A percentile compares a stretch with the other conserved stretches of the same genome.
Conservation (phyloP, 2,888 invertebrate genomes). For the Prenolepis imparis region DNA sequence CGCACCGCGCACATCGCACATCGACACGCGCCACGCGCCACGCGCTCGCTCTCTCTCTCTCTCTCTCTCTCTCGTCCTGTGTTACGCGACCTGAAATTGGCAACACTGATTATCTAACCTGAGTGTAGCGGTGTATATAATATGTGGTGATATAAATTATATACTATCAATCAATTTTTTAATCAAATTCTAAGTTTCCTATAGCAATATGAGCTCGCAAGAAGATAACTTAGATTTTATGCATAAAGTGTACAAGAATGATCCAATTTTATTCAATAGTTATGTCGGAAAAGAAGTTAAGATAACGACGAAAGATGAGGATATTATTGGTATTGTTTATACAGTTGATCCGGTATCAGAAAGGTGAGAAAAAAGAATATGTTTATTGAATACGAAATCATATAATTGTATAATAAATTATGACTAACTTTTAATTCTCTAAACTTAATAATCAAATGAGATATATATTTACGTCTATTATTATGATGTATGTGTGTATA, state of each 20-base stretch:
- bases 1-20: too few species aligned
- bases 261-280: slow-evolving; percentile 81
- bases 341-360: slow-evolving; percentile 85
- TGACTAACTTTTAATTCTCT: neutral
- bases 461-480: neutral
- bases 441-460: neutral
- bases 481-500: neutral
- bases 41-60: too few species aligned
- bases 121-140: too few species aligned
- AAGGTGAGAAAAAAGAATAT: slow-evolving; percentile 78
- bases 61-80: too few species aligned
- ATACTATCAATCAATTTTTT: too few species aligned
- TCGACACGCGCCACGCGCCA: too few species aligned
- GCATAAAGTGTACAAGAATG: slow-evolving; percentile 81
- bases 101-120: too few species aligned
- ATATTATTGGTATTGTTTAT: slow-evolving; percentile 80
- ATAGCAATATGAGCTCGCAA: slow-evolving; percentile 19
- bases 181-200: too few species aligned
- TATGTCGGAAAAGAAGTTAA: slow-evolving; percentile 81
- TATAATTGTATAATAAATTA: neutral
- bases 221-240: slow-evolving; percentile 43
- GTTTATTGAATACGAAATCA: neutral
- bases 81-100: too few species aligned
- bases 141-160: too few species aligned
- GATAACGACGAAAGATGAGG: slow-evolving; percentile 78